Conservation (phyloP, 2,888 invertebrate species). For the Euproctis similis region DNA sequence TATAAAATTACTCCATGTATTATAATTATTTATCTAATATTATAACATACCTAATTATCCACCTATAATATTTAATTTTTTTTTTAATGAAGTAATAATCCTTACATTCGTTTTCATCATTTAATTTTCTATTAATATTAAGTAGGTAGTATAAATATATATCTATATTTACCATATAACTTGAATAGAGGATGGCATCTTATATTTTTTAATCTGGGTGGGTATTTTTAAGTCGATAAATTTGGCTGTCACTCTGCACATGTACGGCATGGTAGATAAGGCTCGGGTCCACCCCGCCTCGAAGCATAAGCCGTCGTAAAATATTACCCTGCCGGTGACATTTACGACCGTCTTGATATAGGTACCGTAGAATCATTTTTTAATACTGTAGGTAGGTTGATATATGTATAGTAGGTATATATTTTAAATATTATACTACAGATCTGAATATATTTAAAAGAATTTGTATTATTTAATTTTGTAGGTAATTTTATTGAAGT, state of each 20-base stretch:
- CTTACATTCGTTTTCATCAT: too few species aligned
- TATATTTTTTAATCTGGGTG: constrained; percentile 59
- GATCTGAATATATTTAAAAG: too few species aligned
- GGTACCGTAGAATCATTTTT: constrained; percentile 60
- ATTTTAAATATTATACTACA: background rate
- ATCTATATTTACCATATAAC: too few species aligned
- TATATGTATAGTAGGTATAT: constrained; percentile 14
- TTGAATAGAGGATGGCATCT: constrained; percentile 47
- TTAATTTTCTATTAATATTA: too few species aligned
- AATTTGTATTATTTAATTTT: too few species aligned
- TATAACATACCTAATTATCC: too few species aligned
- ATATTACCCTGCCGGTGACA: constrained; percentile 70
- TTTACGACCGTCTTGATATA: constrained; percentile 64
- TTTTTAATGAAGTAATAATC: too few species aligned
- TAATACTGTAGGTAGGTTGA: constrained; percentile 27
- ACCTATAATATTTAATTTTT: too few species aligned
- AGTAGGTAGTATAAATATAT: too few species aligned
- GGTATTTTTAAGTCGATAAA: constrained; percentile 72
- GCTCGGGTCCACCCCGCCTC: constrained; percentile 46
- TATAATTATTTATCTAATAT: too few species aligned
- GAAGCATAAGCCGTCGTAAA: constrained; percentile 60
- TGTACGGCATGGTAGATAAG: constrained; percentile 56
- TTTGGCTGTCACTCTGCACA: constrained; percentile 68
- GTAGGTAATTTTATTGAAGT: too few species aligned
- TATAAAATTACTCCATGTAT: too few species aligned